Evolutionary conservation across 2,797 vertebrate species (phyloP), one percentile per base, ranked within the genome.

Genomic region (Cryptoblepharus egeriae): DNA sequence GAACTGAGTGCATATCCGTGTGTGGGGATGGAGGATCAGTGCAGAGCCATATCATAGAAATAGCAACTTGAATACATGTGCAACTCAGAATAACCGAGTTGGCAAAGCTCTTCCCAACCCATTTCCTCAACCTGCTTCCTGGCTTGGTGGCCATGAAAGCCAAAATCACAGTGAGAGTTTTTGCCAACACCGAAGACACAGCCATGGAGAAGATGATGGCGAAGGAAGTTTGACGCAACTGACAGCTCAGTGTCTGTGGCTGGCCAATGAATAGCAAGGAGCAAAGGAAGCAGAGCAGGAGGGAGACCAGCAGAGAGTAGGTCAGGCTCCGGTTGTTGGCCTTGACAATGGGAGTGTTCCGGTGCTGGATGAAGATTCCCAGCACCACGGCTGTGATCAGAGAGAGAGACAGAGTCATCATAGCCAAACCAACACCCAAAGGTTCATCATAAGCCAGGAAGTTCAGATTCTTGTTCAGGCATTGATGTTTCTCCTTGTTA

Each of bases 21-120:
- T 55, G 67, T 58, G 85, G 80, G 58, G 77, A 89, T 8, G 84
- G 81, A 28, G 86, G 58, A 22, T 52, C 55, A 7, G 26, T 84
- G 42, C 39, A 77, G 30, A 88, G 11, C 77, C 83, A 88, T 15
- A 73, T 2, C 5, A 45, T 15, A 30, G 76, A 85, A 67, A 88
- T 79, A 5, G 16, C 30, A 7, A 60, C 45, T 68, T 91, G 86
- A 16, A 83, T 76, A 5, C 76, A 45, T 13, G 81, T 83, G 9
- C 42, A 79, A 18, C 77, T 49, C 6, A 84, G 60, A 71, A 60
- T 60, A 45, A 77, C 28, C 52, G 49, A 65, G 26, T 45, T 35
- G 6, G 79, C 75, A 55, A 57, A 39, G 2, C 32, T 65, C 42
- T 74, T 26, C 18, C 79, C 45, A 12, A 81, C 16, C 79, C 79